Base-by-base conservation (phyloP, 2,888 invertebrate species). In the Tenthredo mesomela region DNA sequence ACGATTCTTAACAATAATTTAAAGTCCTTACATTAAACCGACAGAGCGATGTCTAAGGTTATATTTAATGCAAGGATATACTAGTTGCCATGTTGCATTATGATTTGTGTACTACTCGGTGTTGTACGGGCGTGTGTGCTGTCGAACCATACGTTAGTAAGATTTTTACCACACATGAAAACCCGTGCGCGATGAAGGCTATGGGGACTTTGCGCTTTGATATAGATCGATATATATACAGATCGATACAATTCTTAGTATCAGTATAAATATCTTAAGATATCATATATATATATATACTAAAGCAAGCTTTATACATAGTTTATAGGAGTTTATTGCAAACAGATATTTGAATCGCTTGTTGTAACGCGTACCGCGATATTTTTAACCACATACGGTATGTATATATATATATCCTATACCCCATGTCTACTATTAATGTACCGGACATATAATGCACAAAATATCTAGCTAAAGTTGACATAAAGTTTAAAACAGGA, bases 71-170 rank as follows among this genome's bases (percentile, higher is more conserved):
- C 61, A 80, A 61, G 33, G 37, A n/a, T 40, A 80, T 40, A 58
- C 58, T 47, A 50, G 77, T 77, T 73, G 54, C 77, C 54, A 77
- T 58, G 84, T 84, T 77, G 61, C 65, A 18, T n/a, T 75, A 84
- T 84, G 84, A 84, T 84, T 84, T 84, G 84, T 84, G 77, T 33
- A 84, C 75, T 77, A 50, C 50, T 77, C 80, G 80, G 80, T 80
- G 80, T 61, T 80, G 58, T 80, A 75, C 73, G 61, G 75, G 84
- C 84, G 71, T 77, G 84, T 65, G 84, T 65, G 65, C 18, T 77
- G 77, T 73, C 58, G 15, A 73, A 50, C 54, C 80, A 82, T 80
- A 84, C 82, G 84, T 84, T 80, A 84, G 40, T 43, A 12, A 12
- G 37, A 43, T 43, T 73, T 73, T 73, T 73, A 29, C 12, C 40